These are phyloP conservation scores for Bos taurus DNA, from an alignment of 2,113 vertebrate genomes.

Conservation along the genomic window DNA sequence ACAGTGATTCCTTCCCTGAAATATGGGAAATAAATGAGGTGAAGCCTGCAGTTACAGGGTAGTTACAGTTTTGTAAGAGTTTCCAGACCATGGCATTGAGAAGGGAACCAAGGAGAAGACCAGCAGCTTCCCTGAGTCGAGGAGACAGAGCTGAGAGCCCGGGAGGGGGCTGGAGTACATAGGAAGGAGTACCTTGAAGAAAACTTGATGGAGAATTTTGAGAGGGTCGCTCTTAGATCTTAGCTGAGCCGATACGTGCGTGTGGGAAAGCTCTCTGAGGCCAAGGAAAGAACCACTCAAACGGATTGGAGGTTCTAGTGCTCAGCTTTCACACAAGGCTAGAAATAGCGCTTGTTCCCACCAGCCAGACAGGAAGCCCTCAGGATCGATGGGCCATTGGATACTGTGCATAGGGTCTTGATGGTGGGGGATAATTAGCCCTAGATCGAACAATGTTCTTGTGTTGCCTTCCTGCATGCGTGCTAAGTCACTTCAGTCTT, in stretches of 20 bases:
- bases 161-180: not conserved
- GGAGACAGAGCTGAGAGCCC: not conserved
- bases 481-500: not conserved
- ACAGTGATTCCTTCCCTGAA: not conserved
- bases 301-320: fast-evolving
- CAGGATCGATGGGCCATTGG: fast-evolving
- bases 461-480: not conserved
- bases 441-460: not conserved
- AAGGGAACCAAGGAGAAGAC: too few species aligned
- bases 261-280: not conserved
- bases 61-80: not conserved
- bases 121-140: not conserved
- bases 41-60: fast-evolving
- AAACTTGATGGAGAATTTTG: fast-evolving
- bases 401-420: fast-evolving
- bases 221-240: too few species aligned
- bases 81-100: not conserved
- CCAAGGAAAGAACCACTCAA: not conserved
- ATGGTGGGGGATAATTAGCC: not conserved
- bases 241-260: too few species aligned
- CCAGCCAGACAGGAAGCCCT: not conserved
- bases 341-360: not conserved
- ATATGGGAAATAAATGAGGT: not conserved
- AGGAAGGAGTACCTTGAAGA: not conserved
- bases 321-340: not conserved